Evolutionary conservation across 2,888 invertebrate species (phyloP), one percentile per base, ranked within the genome.

Genomic region (Lomographa bimaculata): DNA sequence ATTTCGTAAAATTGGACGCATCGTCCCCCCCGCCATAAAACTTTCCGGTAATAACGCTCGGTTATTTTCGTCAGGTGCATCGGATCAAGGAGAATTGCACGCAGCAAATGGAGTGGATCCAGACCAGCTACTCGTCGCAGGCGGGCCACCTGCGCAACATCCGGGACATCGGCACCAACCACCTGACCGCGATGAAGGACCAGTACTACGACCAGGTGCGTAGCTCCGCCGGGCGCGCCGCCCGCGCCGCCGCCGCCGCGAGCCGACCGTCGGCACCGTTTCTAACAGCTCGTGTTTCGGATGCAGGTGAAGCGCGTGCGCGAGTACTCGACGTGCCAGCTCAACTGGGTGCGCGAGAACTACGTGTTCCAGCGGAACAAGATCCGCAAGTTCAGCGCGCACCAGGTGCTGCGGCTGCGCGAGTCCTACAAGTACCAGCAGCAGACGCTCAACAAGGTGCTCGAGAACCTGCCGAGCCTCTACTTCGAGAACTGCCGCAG

Each of bases 351-450:
- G 55, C 92, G 97, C 46, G 98, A 98, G 78, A 97, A 97, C 82
- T 98, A 98, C 84, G 95, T 97, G 72, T 96, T 96, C 91, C 98
- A 98, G 81, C 92, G 98, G 39, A 96, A 97, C 81, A 95, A 97
- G 80, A 97, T 98, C 52, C 91, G 97, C 28, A 98, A 98, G 80
- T 98, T 98, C 86, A 97, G 97, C 85, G 94, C 96, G 8, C 96
- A 97, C 72, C 97, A 98, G 81, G 93, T 98, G 41, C 87, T 97
- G 25, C 92, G 96, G 32, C 85, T 98, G 24, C 93, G 97, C 14
- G 97, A 98, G 77, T 96, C 97, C 5, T 98, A 97, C 91, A 98
- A 98, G 80, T 96, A 97, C 71, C 98, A 98, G 79, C 98, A 98
- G 77, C 97, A 97, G 80, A 96, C 97, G 5, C 87, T 98, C 32